Evolutionary conservation across 1,140 invertebrate species (phyloP).

Genomic region (Adelges cooleyi): DNA sequence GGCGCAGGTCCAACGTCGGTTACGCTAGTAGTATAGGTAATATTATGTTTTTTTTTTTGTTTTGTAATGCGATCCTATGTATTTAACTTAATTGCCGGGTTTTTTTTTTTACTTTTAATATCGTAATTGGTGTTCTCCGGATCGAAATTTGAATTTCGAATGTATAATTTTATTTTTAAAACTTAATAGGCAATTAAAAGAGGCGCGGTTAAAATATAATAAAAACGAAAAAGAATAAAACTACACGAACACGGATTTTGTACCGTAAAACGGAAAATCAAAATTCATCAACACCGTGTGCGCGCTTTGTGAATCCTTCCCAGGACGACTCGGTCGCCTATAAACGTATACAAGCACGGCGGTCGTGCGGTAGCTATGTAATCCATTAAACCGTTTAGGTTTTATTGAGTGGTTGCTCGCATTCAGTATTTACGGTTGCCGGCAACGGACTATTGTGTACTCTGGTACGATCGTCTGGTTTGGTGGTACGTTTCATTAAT

Average conservation of each 20-base stretch:
- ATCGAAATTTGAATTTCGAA: neutral
- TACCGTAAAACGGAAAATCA: too few species aligned
- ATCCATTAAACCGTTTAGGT: conserved; percentile 1
- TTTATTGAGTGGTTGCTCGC: conserved; percentile 8
- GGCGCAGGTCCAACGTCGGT: too few species aligned
- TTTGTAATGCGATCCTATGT: neutral
- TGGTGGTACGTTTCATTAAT: conserved; percentile 3
- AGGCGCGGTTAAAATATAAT: too few species aligned
- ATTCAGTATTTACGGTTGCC: too few species aligned
- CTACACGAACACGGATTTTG: too few species aligned
- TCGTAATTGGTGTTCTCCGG: neutral
- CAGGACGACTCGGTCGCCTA: neutral
- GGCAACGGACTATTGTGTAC: neutral
- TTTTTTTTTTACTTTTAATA: neutral
- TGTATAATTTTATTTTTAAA: neutral
- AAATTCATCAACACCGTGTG: too few species aligned
- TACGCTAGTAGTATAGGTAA: too few species aligned
- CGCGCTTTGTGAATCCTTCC: neutral
- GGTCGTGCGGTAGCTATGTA: neutral
- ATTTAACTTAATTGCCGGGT: neutral
- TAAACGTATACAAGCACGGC: neutral
- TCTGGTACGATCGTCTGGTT: conserved; percentile 3
- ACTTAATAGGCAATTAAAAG: too few species aligned
- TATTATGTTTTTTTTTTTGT: too few species aligned
- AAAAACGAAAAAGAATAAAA: too few species aligned